Base-by-base conservation (phyloP, 2,888 invertebrate species). In the Chalcis sispes region DNA sequence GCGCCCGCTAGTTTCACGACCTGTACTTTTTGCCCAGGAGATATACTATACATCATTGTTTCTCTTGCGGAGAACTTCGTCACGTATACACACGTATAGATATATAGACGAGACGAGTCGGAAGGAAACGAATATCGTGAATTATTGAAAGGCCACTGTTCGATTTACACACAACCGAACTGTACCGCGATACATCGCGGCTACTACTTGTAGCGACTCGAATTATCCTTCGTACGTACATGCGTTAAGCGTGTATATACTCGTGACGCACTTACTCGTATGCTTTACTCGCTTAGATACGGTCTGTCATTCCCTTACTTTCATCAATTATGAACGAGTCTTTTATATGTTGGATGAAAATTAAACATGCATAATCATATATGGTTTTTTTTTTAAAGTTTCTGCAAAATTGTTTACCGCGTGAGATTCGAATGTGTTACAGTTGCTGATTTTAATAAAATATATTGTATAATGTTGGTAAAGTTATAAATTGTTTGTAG, bases 61-160 rank as follows among this genome's bases (percentile, higher is more conserved):
- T 65, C 58, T 25, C 29, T 25, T 50, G 36, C 15, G 42, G 10
- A 56, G 54, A 61, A 72, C 75, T 64, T 50, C 54, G 75, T 65
- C 75, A 50, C 70, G 61, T 29, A n/a, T 71, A 59, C 29, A 54
- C 46, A 15, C 52, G 70, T n/a, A n/a, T n/a, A n/a, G n/a, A n/a
- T n/a, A n/a, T n/a, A n/a, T n/a, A n/a, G n/a, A n/a, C n/a, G n/a
- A n/a, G n/a, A n/a, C n/a, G n/a, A n/a, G n/a, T n/a, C n/a, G n/a
- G n/a, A n/a, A 65, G 61, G 56, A 67, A 76, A 67, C 58, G 52
- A 65, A 58, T 59, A 58, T 48, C 25, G 15, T 77, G 72, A 77
- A 77, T 77, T 64, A 77, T 77, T 72, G 64, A n/a, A n/a, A 77
- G 50, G 3, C 15, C 2, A 15, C n/a, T n/a, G n/a, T 77, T 77